A percentile compares a stretch with the other conserved stretches of the same genome.
phyloP scores from a whole-genome alignment of 2,888 invertebrate genomes.

The Agriopis aurantiaria region DNA sequence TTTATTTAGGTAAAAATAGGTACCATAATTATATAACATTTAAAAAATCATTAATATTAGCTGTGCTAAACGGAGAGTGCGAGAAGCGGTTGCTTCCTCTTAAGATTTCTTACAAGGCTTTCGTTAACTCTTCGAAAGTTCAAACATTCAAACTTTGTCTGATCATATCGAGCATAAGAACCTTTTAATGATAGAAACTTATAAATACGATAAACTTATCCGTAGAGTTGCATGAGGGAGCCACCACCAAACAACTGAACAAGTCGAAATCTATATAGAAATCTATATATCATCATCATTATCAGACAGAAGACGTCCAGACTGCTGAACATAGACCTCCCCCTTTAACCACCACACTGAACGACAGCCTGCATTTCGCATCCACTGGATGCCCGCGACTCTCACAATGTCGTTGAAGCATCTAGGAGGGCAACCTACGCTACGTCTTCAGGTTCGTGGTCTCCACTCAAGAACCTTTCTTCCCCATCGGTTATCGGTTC shows the following conservation, averaged over 20 bases:
- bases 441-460: too few relatives aligned
- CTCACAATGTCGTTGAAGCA: too few relatives aligned
- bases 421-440: too few relatives aligned
- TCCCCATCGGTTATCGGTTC: too few relatives aligned
- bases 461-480: too few relatives aligned
- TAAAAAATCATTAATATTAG: not conserved
- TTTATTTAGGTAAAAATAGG: not conserved
- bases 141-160: slow-evolving; percentile 3
- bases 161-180: not conserved
- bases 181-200: slow-evolving; percentile 3
- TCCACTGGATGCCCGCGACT: too few relatives aligned
- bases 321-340: too few relatives aligned
- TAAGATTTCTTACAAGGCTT: not conserved
- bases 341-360: too few relatives aligned
- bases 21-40: not conserved
- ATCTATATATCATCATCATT: too few relatives aligned
- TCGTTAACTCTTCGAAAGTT: slow-evolving; percentile 2
- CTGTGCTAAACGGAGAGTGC: not conserved
- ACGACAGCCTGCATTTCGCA: too few relatives aligned
- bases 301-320: too few relatives aligned
- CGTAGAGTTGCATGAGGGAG: not conserved
- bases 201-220: not conserved
- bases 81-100: not conserved
- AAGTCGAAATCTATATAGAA: too few relatives aligned
- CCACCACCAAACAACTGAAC: not conserved